These are phyloP conservation scores for Scaeva pyrastri DNA, from an alignment of 2,888 invertebrate genomes.

Conservation along the genomic window DNA sequence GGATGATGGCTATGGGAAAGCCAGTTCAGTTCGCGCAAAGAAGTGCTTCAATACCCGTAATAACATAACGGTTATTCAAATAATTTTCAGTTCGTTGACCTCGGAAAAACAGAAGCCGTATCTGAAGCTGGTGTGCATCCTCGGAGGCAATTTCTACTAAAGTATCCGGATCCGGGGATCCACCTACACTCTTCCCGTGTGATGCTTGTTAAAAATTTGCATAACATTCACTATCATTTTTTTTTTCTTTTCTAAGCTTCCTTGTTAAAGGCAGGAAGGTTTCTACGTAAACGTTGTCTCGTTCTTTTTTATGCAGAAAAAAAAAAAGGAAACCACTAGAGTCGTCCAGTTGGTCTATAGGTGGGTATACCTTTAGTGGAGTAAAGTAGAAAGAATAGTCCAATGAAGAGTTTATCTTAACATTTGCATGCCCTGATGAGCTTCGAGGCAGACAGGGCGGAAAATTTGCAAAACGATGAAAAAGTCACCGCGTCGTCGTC, in stretches of 20 bases:
- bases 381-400: not conserved
- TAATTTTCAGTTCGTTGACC: slow-evolving; percentile 48
- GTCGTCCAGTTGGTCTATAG: not conserved
- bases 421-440: slow-evolving; percentile 31
- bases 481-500: not conserved
- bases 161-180: slow-evolving; percentile 19
- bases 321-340: not conserved
- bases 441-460: slow-evolving; percentile 20
- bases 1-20: not conserved
- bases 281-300: not conserved
- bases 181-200: not conserved
- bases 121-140: slow-evolving; percentile 7
- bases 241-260: slow-evolving; percentile 1
- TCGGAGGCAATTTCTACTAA: slow-evolving; percentile 44
- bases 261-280: not conserved
- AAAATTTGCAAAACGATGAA: slow-evolving; percentile 19
- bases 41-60: slow-evolving; percentile 58
- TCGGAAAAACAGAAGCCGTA: slow-evolving; percentile 17
- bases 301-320: not conserved
- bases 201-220: slow-evolving; percentile 55
- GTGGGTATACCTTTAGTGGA: not conserved
- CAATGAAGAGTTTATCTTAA: slow-evolving; percentile 54
- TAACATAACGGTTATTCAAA: slow-evolving; percentile 54
- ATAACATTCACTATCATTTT: slow-evolving; percentile 44
- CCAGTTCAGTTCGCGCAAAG: slow-evolving; percentile 31